A percentile compares a stretch with the other conserved stretches of the same genome.
phyloP scores from a whole-genome alignment of 2,113 vertebrate genomes.

The Tichodroma muraria region DNA sequence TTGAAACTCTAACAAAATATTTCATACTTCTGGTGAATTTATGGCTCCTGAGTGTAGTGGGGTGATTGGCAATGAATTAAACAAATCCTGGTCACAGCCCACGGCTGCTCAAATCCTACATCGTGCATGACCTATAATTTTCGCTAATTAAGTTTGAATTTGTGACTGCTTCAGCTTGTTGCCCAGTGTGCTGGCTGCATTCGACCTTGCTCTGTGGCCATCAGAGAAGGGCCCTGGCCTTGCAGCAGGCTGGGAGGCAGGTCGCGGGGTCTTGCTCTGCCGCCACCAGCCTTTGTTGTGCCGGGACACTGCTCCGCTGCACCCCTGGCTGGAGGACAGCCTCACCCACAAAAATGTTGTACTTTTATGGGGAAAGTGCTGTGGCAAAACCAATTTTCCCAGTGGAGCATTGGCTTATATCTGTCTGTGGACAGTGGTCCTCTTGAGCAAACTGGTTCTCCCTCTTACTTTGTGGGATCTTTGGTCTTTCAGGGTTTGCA shows the following conservation, averaged over 20 bases:
- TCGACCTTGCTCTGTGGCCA: not conserved
- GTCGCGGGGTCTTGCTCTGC: not conserved
- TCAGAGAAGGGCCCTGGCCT: not conserved
- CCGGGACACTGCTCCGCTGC: accelerated
- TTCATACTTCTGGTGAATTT: not conserved
- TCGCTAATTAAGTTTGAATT: not conserved
- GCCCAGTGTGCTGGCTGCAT: not conserved
- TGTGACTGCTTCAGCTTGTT: not conserved
- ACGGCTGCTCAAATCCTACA: not conserved
- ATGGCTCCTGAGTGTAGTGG: not conserved
- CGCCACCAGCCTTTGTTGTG: not conserved
- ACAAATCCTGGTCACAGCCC: not conserved
- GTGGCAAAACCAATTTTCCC: not conserved
- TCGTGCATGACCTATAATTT: not conserved
- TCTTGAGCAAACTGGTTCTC: not conserved
- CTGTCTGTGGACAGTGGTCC: not conserved
- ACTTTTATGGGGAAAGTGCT: accelerated
- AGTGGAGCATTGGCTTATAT: not conserved
- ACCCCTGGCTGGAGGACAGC: too few relatives aligned
- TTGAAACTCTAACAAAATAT: not conserved
- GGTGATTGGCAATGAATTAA: not conserved
- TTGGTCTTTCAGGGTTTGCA: not conserved
- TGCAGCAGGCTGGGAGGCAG: not conserved
- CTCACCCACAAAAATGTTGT: accelerated
- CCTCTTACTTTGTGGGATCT: not conserved